These are phyloP conservation scores for Apamea sordens DNA, from an alignment of 2,888 invertebrate species.

Conservation along the genomic window DNA sequence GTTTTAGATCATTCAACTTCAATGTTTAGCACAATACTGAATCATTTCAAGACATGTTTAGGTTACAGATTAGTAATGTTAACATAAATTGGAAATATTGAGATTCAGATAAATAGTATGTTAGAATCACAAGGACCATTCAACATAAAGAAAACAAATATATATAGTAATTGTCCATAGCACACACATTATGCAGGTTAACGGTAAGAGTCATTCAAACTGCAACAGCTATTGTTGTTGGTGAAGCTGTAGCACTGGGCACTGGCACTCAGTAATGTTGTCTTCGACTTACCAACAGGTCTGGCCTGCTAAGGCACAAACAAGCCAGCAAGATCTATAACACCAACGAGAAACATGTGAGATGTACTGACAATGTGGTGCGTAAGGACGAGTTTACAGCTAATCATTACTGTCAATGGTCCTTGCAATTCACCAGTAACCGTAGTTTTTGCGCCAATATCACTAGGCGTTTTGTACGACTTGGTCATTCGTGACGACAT, in stretches of 20 bases:
- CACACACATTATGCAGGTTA: slow-evolving; percentile 90
- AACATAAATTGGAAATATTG: slow-evolving; percentile 63
- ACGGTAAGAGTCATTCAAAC: slow-evolving; percentile 84
- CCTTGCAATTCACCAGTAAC: slow-evolving; percentile 89
- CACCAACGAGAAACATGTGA: slow-evolving; percentile 90
- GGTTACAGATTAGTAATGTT: slow-evolving; percentile 71
- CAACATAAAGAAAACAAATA: slow-evolving; percentile 85
- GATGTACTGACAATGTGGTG: slow-evolving; percentile 87
- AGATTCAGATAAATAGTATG: slow-evolving; percentile 74
- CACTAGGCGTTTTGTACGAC: slow-evolving; percentile 77
- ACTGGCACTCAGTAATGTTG: slow-evolving; percentile 83
- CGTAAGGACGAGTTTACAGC: slow-evolving; percentile 84
- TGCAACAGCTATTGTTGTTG: slow-evolving; percentile 86
- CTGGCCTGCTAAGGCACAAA: slow-evolving; percentile 94
- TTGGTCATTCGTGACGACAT: slow-evolving; percentile 77
- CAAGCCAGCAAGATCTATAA: slow-evolving; percentile 94
- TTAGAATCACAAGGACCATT: slow-evolving; percentile 91
- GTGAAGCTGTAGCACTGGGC: slow-evolving; percentile 81
- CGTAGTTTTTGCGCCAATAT: slow-evolving; percentile 88
- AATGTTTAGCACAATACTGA: slow-evolving; percentile 40
- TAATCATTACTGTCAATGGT: slow-evolving; percentile 86
- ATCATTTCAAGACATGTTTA: slow-evolving; percentile 52
- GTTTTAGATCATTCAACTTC: slow-evolving; percentile 50
- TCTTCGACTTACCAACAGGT: slow-evolving; percentile 93
- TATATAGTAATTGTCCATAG: slow-evolving; percentile 82